Evolutionary conservation across 2,888 invertebrate genomes (phyloP).

Genomic region (Drosophila anceps): DNA sequence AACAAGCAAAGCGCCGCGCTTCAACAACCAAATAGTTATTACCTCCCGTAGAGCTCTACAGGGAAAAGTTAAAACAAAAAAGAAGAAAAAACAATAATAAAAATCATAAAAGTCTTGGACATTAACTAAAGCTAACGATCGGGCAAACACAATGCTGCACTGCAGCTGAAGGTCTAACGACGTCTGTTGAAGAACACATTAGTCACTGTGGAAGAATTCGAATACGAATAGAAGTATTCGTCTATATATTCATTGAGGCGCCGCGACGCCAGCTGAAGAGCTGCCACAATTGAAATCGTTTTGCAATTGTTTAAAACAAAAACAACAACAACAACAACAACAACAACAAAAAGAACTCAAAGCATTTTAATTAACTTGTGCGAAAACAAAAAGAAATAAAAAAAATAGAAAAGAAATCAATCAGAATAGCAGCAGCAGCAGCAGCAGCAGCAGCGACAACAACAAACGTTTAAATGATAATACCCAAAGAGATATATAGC

Average conservation of each 20-base stretch:
- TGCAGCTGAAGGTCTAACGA: slow-evolving; percentile 45
- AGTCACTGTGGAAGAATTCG: slow-evolving; percentile 64
- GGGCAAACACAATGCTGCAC: slow-evolving; percentile 20
- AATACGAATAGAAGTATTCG: slow-evolving; percentile 13
- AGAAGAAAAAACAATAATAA: too few relatives aligned
- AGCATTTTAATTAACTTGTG: slow-evolving; percentile 74
- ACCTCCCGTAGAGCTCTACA: neutral
- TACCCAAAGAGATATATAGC: slow-evolving; percentile 25
- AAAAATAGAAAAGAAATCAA: slow-evolving; percentile 34
- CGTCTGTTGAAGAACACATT: slow-evolving; percentile 33
- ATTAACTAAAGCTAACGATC: slow-evolving; percentile 15
- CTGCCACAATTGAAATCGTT: slow-evolving; percentile 59
- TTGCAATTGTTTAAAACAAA: slow-evolving; percentile 64
- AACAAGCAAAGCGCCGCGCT: slow-evolving; percentile 39
- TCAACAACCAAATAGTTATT: slow-evolving; percentile 1
- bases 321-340: slow-evolving; percentile 33
- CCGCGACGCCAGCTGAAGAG: slow-evolving; percentile 55
- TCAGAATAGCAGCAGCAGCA: slow-evolving; percentile 28
- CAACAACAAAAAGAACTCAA: slow-evolving; percentile 43
- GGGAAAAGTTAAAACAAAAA: neutral
- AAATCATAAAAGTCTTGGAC: neutral
- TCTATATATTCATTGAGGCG: slow-evolving; percentile 58
- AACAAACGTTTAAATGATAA: slow-evolving; percentile 33
- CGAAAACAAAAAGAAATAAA: slow-evolving; percentile 22
- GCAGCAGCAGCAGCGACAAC: slow-evolving; percentile 30